phyloP scores from a whole-genome alignment of 2,888 invertebrate genomes.

The Malthinus seriepunctatus region DNA sequence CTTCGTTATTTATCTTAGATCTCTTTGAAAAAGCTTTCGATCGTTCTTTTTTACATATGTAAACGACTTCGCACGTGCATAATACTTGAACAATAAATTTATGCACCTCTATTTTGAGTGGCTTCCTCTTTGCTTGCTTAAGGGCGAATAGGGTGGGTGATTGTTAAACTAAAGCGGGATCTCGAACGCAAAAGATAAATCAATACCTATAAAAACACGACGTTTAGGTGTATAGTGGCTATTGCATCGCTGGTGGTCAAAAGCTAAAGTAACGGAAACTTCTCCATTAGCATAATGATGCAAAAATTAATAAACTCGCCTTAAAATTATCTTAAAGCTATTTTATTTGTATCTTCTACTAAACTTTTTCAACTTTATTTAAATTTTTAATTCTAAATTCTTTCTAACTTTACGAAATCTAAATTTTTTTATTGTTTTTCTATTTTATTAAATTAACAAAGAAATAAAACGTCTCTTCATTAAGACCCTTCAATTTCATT shows the following conservation, averaged over 20 bases:
- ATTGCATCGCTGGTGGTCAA: conserved; percentile 35
- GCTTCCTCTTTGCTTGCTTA: conserved; percentile 38
- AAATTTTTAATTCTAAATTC: too few relatives aligned
- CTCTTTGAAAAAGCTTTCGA: conserved; percentile 18
- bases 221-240: conserved; percentile 41
- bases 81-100: conserved; percentile 45
- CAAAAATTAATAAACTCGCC: too few relatives aligned
- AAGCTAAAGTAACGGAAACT: conserved; percentile 9
- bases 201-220: conserved; percentile 44
- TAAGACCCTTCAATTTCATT: too few relatives aligned
- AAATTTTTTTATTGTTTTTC: too few relatives aligned
- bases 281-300: too few relatives aligned
- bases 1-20: conserved; percentile 18
- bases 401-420: too few relatives aligned
- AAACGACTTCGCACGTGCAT: conserved; percentile 43
- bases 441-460: too few relatives aligned
- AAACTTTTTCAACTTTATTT: too few relatives aligned
- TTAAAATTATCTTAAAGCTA: too few relatives aligned
- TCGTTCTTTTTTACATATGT: conserved; percentile 36
- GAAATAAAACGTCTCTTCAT: too few relatives aligned
- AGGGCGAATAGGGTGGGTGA: conserved; percentile 38
- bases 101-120: conserved; percentile 46
- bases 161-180: conserved; percentile 37
- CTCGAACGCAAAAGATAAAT: conserved; percentile 44
- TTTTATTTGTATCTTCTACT: too few relatives aligned